A percentile compares a stretch with the other conserved stretches of the same genome.
These are phyloP conservation scores for Pentalonia nigronervosa DNA, from an alignment of 1,140 invertebrate genomes.

Conservation along the genomic window DNA sequence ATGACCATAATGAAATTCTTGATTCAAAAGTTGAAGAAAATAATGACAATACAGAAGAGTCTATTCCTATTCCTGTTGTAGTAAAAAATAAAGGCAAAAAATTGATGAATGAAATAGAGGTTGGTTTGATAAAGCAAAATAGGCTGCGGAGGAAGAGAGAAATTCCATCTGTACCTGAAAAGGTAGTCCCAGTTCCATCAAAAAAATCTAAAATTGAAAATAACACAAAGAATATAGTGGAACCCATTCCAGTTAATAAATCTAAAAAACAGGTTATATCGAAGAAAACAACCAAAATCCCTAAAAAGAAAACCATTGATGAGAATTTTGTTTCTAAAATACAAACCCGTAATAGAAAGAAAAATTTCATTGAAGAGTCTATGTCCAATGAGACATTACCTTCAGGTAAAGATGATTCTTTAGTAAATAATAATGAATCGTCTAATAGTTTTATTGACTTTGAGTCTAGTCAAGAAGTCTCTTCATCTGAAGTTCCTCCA, in stretches of 20 bases:
- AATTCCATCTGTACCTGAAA: conserved; percentile 17
- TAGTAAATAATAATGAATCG: conserved; percentile 29
- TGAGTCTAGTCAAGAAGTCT: conserved; percentile 46
- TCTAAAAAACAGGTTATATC: background rate
- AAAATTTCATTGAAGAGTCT: background rate
- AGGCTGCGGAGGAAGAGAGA: conserved; percentile 34
- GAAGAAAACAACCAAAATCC: conserved; percentile 17
- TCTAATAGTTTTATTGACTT: conserved; percentile 42
- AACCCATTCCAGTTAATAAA: background rate
- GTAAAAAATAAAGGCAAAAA: conserved; percentile 47
- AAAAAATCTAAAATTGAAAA: conserved; percentile 44
- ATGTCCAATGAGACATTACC: background rate
- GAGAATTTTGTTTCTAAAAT: conserved; percentile 34
- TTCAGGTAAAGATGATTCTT: conserved; percentile 6
- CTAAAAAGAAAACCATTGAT: background rate
- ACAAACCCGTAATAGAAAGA: conserved; percentile 48
- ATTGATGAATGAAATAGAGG: conserved; percentile 45
- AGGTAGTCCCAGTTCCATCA: background rate
- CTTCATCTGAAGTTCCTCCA: background rate
- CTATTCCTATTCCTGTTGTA: background rate
- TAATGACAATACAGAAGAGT: background rate
- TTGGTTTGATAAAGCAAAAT: conserved; percentile 50
- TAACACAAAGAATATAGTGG: background rate
- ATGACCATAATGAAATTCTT: conserved; percentile 53
- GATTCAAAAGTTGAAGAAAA: conserved; percentile 14